phyloP scores from a whole-genome alignment of 2,113 vertebrate genomes.

The Meleagris gallopavo region DNA sequence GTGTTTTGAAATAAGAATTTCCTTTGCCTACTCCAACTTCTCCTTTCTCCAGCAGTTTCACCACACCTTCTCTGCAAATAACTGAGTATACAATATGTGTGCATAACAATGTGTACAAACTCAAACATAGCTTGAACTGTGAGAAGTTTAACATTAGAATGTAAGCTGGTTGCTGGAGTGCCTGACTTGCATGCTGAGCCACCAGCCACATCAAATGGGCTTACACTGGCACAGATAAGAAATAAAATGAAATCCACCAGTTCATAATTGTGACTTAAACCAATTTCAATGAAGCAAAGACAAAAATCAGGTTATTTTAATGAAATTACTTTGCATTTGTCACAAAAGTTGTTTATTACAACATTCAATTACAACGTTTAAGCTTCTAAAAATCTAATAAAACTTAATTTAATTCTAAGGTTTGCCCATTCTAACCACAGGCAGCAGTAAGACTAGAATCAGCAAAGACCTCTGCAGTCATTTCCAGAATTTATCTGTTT shows the following conservation, averaged over 20 bases:
- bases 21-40: slow-evolving; percentile 20
- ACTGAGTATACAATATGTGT: neutral
- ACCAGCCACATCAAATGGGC: neutral
- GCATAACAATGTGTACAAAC: neutral
- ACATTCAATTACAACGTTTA: neutral
- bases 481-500: neutral
- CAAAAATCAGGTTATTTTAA: neutral
- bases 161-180: no score
- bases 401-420: neutral
- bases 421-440: neutral
- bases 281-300: neutral
- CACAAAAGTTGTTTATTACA: neutral
- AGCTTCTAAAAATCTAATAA: neutral
- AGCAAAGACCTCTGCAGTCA: neutral
- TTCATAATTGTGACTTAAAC: neutral
- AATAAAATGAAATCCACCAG: neutral
- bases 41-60: slow-evolving; percentile 14
- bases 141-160: slow-evolving; percentile 11
- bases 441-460: neutral
- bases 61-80: slow-evolving; percentile 46
- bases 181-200: neutral
- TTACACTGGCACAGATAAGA: neutral
- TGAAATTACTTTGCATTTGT: neutral
- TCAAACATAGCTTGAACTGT: neutral
- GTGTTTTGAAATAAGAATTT: slow-evolving; percentile 27